These are phyloP conservation scores for Sebastes trivittatus DNA, from an alignment of 2,797 vertebrate species.

Conservation along the genomic window DNA sequence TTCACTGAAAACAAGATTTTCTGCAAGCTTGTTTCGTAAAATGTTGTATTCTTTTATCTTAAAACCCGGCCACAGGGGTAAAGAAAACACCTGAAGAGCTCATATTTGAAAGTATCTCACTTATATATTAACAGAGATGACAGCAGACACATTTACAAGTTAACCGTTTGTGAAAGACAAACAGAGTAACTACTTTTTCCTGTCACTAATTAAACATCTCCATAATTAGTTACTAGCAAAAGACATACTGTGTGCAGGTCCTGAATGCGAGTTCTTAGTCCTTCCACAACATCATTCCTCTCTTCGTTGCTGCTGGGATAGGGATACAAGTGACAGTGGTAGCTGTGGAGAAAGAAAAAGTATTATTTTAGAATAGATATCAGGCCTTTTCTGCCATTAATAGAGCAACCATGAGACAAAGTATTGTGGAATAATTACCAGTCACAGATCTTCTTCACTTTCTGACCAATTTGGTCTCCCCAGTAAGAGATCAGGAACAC, in stretches of 20 bases:
- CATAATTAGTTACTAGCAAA: neutral
- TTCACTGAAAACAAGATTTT: neutral
- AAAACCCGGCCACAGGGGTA: neutral
- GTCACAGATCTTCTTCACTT: slow-evolving; percentile 98
- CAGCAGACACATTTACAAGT: neutral
- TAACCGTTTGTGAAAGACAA: neutral
- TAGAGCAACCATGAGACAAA: neutral
- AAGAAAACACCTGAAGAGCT: neutral
- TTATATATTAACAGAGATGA: slow-evolving; percentile 24
- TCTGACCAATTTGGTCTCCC: slow-evolving; percentile 98
- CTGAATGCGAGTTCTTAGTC: slow-evolving; percentile 91
- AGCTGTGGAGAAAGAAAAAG: slow-evolving; percentile 75
- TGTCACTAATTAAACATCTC: slow-evolving; percentile 12
- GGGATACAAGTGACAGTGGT: slow-evolving; percentile 96
- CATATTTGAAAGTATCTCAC: neutral
- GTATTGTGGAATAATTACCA: slow-evolving; percentile 84
- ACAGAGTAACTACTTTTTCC: neutral
- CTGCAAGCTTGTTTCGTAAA: neutral
- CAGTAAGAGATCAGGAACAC: slow-evolving; percentile 97
- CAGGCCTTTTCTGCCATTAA: neutral
- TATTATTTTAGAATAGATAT: neutral
- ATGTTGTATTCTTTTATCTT: neutral
- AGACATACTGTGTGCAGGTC: slow-evolving; percentile 91
- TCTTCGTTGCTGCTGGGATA: slow-evolving; percentile 92
- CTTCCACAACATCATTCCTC: slow-evolving; percentile 88